These are phyloP conservation scores for Antechinus stuartii DNA, from an alignment of 2,113 vertebrate genomes.

Conservation along the genomic window DNA sequence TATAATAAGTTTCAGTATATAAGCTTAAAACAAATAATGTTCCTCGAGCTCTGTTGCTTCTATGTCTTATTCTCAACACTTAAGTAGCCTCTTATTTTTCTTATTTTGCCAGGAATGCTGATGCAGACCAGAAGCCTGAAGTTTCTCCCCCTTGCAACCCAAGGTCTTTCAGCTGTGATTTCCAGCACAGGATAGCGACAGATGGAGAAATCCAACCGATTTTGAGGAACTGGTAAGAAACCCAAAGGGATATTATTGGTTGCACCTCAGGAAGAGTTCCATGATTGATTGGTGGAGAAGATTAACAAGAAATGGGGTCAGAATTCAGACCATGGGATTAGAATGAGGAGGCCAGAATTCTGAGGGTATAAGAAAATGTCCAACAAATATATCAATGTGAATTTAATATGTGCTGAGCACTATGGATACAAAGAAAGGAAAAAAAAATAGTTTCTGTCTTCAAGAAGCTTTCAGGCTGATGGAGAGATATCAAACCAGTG, in stretches of 20 bases:
- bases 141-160: conserved; percentile 28
- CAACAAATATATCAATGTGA: not conserved
- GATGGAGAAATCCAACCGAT: conserved; percentile 77
- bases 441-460: too few species aligned
- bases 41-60: not conserved
- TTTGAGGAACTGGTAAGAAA: conserved; percentile 83
- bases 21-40: not conserved
- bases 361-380: not conserved
- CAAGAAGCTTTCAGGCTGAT: not conserved
- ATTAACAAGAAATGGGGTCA: rapidly evolving
- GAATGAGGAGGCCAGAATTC: not conserved
- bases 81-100: not conserved
- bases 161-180: conserved; percentile 44
- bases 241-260: rapidly evolving
- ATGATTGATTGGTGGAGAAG: not conserved
- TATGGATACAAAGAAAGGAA: not conserved
- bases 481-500: not conserved
- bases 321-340: not conserved
- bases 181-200: conserved; percentile 71
- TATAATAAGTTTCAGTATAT: not conserved
- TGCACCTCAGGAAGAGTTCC: not conserved
- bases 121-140: conserved; percentile 67
- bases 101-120: conserved; percentile 79
- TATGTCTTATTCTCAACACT: not conserved
- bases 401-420: not conserved